Evolutionary conservation across 2,797 vertebrate genomes (phyloP).

Genomic region (Cygnus olor): DNA sequence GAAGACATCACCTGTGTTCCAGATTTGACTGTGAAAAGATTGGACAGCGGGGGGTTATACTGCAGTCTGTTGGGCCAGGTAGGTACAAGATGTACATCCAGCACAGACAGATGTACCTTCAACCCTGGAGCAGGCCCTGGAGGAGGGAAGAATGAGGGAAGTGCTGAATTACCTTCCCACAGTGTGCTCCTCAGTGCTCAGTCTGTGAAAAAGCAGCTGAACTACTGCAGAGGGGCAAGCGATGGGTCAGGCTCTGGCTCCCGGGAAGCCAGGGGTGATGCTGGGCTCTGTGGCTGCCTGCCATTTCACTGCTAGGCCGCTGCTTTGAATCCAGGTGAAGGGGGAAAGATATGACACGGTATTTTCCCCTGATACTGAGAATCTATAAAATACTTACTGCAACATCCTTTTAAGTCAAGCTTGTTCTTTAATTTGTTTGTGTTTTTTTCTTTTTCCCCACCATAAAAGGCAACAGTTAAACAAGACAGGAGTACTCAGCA

Average conservation of each 20-base stretch:
- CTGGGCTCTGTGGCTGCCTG: fast-evolving
- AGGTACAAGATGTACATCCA: neutral
- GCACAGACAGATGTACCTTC: neutral
- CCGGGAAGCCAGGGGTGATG: neutral
- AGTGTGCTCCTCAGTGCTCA: fast-evolving
- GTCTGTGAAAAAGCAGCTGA: neutral
- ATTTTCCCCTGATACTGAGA: neutral
- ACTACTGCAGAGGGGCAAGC: neutral
- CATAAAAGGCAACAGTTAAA: neutral
- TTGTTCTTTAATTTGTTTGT: neutral
- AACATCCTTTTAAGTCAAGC: neutral
- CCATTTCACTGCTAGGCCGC: fast-evolving
- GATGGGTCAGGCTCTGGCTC: fast-evolving
- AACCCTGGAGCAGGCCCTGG: fast-evolving
- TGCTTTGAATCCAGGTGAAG: neutral
- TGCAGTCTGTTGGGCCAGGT: neutral
- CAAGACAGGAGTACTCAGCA: neutral
- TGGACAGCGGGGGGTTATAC: neutral
- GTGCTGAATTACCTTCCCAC: neutral
- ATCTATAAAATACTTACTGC: neutral
- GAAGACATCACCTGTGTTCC: neutral
- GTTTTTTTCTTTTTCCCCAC: neutral
- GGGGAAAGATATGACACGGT: neutral
- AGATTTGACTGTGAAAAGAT: neutral
- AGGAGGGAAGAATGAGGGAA: neutral